Evolutionary conservation across 2,797 vertebrate genomes (phyloP).

Genomic region (Megalops cyprinoides): DNA sequence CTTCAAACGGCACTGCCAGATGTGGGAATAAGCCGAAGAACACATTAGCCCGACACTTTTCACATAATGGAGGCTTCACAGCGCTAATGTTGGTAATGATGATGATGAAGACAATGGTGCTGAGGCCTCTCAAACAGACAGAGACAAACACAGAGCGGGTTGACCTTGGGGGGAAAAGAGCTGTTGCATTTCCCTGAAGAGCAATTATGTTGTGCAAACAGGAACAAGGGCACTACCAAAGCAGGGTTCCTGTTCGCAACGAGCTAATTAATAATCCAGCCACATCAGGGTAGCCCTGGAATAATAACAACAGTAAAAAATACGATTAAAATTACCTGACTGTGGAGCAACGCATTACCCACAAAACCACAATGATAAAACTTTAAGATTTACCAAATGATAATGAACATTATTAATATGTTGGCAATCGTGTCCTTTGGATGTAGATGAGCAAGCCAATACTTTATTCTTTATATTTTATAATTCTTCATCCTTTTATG

Average conservation of each 20-base stretch:
- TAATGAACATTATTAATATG: no score
- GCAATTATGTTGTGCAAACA: slow-evolving; percentile 62
- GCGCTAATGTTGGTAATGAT: slow-evolving; percentile 41
- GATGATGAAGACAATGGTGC: slow-evolving; percentile 49
- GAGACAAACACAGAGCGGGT: slow-evolving; percentile 43
- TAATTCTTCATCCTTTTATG: no score
- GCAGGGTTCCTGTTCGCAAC: slow-evolving; percentile 48
- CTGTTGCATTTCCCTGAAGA: slow-evolving; percentile 53
- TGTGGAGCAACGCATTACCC: background rate
- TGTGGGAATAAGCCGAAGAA: slow-evolving; percentile 5
- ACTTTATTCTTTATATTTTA: no score
- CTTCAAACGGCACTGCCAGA: background rate
- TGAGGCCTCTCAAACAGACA: background rate
- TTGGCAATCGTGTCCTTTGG: no score
- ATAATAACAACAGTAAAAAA: slow-evolving; percentile 37
- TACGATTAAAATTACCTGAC: slow-evolving; percentile 27
- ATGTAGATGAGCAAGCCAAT: no score
- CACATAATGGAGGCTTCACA: slow-evolving; percentile 22
- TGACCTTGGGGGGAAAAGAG: slow-evolving; percentile 43
- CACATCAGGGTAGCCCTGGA: slow-evolving; percentile 33
- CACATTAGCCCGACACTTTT: background rate
- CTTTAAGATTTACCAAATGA: no score
- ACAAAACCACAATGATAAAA: no score
- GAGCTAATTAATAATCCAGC: slow-evolving; percentile 63
- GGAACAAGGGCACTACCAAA: slow-evolving; percentile 47